Base-by-base conservation (phyloP, 1,140 invertebrate genomes). In the Potamilus streckersoni region DNA sequence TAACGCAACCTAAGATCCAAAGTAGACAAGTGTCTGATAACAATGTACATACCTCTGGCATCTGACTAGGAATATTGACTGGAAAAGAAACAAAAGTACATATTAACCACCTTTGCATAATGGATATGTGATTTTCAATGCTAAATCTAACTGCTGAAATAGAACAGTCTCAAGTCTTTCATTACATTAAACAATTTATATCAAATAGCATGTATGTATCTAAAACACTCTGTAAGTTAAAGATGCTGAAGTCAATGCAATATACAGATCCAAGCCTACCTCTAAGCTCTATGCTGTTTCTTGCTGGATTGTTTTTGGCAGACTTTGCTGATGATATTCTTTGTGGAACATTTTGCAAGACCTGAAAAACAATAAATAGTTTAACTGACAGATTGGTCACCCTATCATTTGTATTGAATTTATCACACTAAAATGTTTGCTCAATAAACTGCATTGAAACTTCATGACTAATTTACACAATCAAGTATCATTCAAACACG, bases 211-310 rank as follows among this genome's bases (percentile, higher is more conserved):
- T 64, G 63, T 19, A 20, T 64, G 23, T 12, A 27, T 64, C 3
- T 27, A 31, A 64, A 15, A 20, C 20, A 19, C 60, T 62, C 6
- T 49, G 6, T 49, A 6, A 49, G 6, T 49, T 8, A 11, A 49
- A 49, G 38, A 5, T 49, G 38, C 38, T 49, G 11, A 49, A 6
- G 38, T 49, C 6, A 49, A n/a, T 5, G 8, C 38, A 49, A n/a
- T 1, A 17, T 57, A 19, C 31, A n/a, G 20, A 55, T 31, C 15
- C 63, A 55, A 55, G 16, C 17, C 16, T 76, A 87, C 84, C 84
- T 84, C 80, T 84, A n/a, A 86, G 76, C 80, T 87, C 85, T 73
- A 87, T 73, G 82, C 86, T 87, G 74, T 86, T 85, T 62, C 77
- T 72, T 16, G 72, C 79, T 73, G 71, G 76, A 68, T 71, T 84